These are phyloP conservation scores for Falco rusticolus DNA, from an alignment of 2,797 vertebrate genomes.

Conservation along the genomic window DNA sequence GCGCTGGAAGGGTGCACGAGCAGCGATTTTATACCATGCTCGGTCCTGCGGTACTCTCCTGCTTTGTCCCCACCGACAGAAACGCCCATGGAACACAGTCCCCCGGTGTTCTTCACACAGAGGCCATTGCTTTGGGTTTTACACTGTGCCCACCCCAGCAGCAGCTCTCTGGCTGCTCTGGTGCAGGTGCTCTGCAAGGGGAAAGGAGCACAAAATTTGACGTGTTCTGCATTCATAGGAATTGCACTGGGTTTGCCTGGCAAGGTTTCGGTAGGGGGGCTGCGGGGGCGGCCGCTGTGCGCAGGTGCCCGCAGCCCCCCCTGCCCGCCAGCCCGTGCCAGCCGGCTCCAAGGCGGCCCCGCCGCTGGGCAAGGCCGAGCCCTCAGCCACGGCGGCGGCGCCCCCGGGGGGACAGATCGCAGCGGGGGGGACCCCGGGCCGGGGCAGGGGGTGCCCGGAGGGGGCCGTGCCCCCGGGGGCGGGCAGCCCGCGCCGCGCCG, in stretches of 20 bases:
- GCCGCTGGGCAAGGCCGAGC: background rate
- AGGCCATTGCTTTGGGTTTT: background rate
- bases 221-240: background rate
- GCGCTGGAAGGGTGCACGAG: background rate
- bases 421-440: too few species aligned
- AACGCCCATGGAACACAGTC: fast-evolving
- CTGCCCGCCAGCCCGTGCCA: background rate
- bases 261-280: too few species aligned
- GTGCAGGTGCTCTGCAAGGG: background rate
- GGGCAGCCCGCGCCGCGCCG: too few species aligned
- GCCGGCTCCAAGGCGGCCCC: background rate
- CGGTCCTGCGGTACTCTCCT: background rate
- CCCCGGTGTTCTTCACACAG: background rate
- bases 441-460: too few species aligned
- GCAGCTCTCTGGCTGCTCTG: background rate
- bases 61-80: background rate
- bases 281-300: too few species aligned
- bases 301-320: background rate
- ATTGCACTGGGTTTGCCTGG: background rate
- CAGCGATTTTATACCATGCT: background rate
- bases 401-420: background rate
- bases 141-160: background rate
- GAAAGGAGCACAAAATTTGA: background rate
- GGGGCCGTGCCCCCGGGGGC: too few species aligned
- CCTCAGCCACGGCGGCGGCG: background rate